Evolutionary conservation across 2,113 vertebrate genomes (phyloP).

Genomic region (Coregonus clupeaformis): DNA sequence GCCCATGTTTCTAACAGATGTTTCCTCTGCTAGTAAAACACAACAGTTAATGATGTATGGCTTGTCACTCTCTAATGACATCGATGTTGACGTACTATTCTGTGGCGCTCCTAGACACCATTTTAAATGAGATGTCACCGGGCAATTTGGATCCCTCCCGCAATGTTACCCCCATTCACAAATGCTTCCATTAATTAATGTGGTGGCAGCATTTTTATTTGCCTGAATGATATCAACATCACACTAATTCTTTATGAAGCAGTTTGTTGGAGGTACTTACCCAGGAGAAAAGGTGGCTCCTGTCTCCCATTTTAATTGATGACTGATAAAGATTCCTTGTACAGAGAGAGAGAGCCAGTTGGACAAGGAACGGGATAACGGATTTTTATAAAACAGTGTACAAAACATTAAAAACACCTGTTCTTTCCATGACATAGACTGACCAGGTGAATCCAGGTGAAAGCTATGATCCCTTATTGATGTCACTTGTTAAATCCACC

Average conservation of each 20-base stretch:
- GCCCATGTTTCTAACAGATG: slow-evolving; percentile 26
- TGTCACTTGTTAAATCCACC: too few species aligned
- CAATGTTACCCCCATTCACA: slow-evolving; percentile 22
- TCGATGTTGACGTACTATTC: slow-evolving; percentile 30
- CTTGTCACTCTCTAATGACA: slow-evolving; percentile 47
- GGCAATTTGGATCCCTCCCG: slow-evolving; percentile 25
- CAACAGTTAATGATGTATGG: slow-evolving; percentile 44
- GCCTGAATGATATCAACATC: slow-evolving; percentile 34
- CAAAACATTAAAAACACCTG: not conserved
- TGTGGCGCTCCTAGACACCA: slow-evolving; percentile 16
- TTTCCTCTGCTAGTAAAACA: slow-evolving; percentile 7
- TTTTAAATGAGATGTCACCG: slow-evolving; percentile 55
- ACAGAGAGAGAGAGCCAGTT: not conserved
- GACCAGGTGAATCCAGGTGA: too few species aligned
- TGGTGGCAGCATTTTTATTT: slow-evolving; percentile 44
- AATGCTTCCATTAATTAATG: slow-evolving; percentile 52
- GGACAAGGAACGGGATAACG: slow-evolving; percentile 2
- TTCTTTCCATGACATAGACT: too few species aligned
- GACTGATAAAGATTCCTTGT: not conserved
- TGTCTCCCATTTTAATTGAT: slow-evolving; percentile 19
- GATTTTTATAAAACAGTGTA: not conserved
- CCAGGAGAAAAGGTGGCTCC: not conserved
- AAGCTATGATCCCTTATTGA: too few species aligned
- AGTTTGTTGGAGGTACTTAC: slow-evolving; percentile 30
- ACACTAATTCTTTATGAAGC: slow-evolving; percentile 48